Evolutionary conservation across 2,113 vertebrate species (phyloP).

Genomic region (Hipposideros armiger): DNA sequence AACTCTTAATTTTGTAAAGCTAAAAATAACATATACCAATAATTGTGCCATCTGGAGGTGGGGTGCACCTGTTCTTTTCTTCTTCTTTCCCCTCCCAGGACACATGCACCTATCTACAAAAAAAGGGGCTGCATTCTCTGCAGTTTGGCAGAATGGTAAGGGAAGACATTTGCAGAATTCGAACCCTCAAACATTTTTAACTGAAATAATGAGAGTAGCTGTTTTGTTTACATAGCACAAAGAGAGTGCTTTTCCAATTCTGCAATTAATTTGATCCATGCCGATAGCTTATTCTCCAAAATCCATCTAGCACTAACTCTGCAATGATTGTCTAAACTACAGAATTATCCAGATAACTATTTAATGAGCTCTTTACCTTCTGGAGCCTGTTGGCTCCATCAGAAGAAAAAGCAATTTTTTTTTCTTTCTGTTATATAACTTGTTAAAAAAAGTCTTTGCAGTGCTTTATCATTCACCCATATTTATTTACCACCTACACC

Average conservation of each 20-base stretch:
- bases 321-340: conserved; percentile 35
- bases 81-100: not conserved
- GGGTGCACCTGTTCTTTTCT: not conserved
- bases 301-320: not conserved
- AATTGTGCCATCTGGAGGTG: not conserved
- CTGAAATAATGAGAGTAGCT: conserved; percentile 19
- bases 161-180: not conserved
- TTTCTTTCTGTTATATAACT: not conserved
- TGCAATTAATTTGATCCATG: not conserved
- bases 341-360: conserved; percentile 27
- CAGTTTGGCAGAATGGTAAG: not conserved
- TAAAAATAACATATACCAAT: conserved; percentile 42
- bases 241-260: conserved; percentile 34
- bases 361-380: not conserved
- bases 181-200: conserved; percentile 21
- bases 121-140: not conserved
- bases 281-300: conserved; percentile 27
- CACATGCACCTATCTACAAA: not conserved
- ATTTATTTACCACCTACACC: not conserved
- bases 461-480: not conserved
- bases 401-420: not conserved
- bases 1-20: conserved; percentile 53
- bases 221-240: conserved; percentile 32
- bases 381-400: not conserved
- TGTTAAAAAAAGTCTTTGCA: conserved; percentile 2